phyloP scores from a whole-genome alignment of 2,113 vertebrate species.

The Gadus chalcogrammus region DNA sequence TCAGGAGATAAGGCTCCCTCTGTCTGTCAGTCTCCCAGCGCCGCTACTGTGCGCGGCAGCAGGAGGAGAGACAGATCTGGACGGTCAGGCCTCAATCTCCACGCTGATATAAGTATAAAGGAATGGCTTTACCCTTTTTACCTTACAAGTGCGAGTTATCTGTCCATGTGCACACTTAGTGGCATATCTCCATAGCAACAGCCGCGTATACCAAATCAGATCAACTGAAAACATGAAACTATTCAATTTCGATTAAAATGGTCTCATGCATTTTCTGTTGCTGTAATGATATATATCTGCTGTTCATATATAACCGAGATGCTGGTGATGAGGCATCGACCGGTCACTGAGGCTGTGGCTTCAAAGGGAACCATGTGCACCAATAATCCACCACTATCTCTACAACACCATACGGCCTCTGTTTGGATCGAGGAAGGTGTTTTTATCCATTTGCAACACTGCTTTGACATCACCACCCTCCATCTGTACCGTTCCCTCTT shows the following conservation, averaged over 20 bases:
- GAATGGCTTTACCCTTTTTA: slow-evolving; percentile 10
- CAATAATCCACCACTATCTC: neutral
- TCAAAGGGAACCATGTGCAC: slow-evolving; percentile 5
- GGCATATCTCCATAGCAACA: slow-evolving; percentile 36
- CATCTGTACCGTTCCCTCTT: no score
- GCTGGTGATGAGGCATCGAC: neutral
- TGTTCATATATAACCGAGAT: slow-evolving; percentile 26
- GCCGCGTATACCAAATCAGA: slow-evolving; percentile 43
- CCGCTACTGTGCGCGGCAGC: slow-evolving; percentile 6
- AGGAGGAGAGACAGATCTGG: slow-evolving; percentile 32
- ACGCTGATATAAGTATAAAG: slow-evolving; percentile 46
- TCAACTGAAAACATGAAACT: slow-evolving; percentile 43
- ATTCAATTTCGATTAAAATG: slow-evolving; percentile 58
- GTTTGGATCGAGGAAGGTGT: no score
- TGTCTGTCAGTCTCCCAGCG: slow-evolving; percentile 56
- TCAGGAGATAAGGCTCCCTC: slow-evolving; percentile 66
- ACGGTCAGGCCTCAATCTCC: slow-evolving; percentile 44
- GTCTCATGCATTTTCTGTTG: slow-evolving; percentile 3
- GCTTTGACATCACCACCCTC: no score
- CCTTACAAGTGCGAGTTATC: slow-evolving; percentile 4
- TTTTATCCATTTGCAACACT: no score
- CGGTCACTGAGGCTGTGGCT: slow-evolving; percentile 23
- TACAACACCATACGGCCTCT: no score
- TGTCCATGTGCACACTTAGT: slow-evolving; percentile 32
- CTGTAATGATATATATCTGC: slow-evolving; percentile 36